Percentiles rank a stretch among this genome's conserved stretches.
phyloP scores from a whole-genome alignment of 2,113 vertebrate genomes.

The Tonatia bakeri region DNA sequence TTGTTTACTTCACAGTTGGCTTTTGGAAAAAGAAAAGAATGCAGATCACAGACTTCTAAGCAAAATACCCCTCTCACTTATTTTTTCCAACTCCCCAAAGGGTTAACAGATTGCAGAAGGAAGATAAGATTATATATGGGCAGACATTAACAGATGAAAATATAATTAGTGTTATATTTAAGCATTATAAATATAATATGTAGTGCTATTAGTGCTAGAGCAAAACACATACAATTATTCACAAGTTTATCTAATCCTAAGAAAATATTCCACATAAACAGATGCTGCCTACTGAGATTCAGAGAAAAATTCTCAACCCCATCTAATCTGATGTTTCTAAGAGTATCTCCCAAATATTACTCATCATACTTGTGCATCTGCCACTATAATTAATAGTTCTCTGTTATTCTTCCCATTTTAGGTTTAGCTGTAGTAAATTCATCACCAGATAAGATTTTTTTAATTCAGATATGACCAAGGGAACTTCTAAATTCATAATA shows the following conservation, averaged over 20 bases:
- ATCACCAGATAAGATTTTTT: conserved; percentile 43
- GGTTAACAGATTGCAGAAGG: not conserved
- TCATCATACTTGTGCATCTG: not conserved
- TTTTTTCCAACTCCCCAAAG: not conserved
- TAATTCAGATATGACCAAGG: conserved; percentile 38
- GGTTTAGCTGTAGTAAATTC: conserved; percentile 32
- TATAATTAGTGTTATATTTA: conserved; percentile 13
- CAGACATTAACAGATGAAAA: conserved; percentile 20
- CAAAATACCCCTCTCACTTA: not conserved
- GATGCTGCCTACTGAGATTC: not conserved
- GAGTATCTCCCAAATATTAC: conserved; percentile 12
- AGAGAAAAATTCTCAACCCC: not conserved
- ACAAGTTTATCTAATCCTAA: conserved; percentile 1
- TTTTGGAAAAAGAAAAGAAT: conserved; percentile 35
- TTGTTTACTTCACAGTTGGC: conserved; percentile 10
- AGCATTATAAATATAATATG: not conserved
- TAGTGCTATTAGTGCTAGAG: not conserved
- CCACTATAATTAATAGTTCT: conserved; percentile 44
- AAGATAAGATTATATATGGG: not conserved
- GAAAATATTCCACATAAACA: conserved; percentile 23
- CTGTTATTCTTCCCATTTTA: not conserved
- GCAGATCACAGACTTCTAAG: not conserved
- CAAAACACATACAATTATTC: conserved; percentile 38
- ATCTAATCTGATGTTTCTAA: conserved; percentile 10
- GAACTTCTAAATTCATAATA: conserved; percentile 52